Conservation (phyloP, 2,888 invertebrate genomes). For the Diachrysia chrysitis region DNA sequence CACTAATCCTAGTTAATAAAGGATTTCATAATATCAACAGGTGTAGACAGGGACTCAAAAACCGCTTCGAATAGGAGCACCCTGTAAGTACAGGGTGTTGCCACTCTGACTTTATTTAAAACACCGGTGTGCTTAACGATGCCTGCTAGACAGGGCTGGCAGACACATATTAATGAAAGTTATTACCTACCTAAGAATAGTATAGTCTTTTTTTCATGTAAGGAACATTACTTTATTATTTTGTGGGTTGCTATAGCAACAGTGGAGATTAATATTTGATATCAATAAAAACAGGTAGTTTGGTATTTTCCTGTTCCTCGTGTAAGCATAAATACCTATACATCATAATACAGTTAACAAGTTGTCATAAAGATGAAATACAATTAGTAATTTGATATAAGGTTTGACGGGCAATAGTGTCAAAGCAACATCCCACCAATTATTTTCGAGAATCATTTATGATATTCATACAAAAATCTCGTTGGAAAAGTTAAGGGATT, state of each 20-base stretch:
- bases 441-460: neutral
- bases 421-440: too few species aligned
- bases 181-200: neutral
- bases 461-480: neutral
- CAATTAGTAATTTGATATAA: too few species aligned
- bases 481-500: neutral
- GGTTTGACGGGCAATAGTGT: too few species aligned
- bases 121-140: slow-evolving; percentile 60
- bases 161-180: neutral
- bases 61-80: slow-evolving; percentile 21
- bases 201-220: neutral
- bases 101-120: slow-evolving; percentile 58
- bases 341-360: too few species aligned
- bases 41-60: slow-evolving; percentile 34
- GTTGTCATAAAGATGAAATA: too few species aligned
- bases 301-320: too few species aligned
- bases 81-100: slow-evolving; percentile 42
- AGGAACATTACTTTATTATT: neutral
- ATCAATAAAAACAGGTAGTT: too few species aligned
- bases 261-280: neutral
- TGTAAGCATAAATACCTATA: too few species aligned
- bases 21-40: slow-evolving; percentile 40
- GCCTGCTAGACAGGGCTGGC: slow-evolving; percentile 49
- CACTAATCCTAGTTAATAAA: slow-evolving; percentile 31
- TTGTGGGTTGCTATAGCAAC: neutral